Conservation (phyloP, 2,888 invertebrate species). For the Adineta ricciae region DNA sequence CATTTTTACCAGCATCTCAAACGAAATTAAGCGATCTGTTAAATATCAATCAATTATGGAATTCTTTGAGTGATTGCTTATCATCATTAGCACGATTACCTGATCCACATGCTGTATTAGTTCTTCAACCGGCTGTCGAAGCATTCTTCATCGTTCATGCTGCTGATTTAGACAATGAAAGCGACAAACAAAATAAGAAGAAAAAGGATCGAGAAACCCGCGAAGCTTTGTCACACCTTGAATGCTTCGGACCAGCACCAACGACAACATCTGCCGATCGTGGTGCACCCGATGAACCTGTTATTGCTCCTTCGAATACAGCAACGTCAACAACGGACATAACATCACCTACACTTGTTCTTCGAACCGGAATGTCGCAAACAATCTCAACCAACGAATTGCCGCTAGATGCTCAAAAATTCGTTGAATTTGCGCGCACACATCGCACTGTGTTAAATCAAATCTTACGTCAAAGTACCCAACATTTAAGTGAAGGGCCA, state of each 20-base stretch:
- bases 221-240: conserved; percentile 38
- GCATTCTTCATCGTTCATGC: conserved; percentile 80
- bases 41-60: conserved; percentile 65
- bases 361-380: not conserved
- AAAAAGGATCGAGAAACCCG: conserved; percentile 33
- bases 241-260: conserved; percentile 8
- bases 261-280: not conserved
- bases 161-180: conserved; percentile 50
- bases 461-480: conserved; percentile 63
- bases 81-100: conserved; percentile 64
- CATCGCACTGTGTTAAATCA: conserved; percentile 78
- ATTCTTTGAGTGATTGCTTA: conserved; percentile 66
- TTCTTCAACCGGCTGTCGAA: conserved; percentile 75
- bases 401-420: conserved; percentile 63
- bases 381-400: conserved; percentile 16
- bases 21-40: conserved; percentile 63
- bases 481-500: conserved; percentile 69
- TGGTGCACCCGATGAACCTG: too few relatives aligned
- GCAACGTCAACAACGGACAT: not conserved
- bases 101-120: conserved; percentile 75
- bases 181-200: conserved; percentile 37
- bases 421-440: conserved; percentile 55
- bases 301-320: not conserved
- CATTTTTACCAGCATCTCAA: conserved; percentile 28
- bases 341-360: not conserved